phyloP scores from a whole-genome alignment of 2,113 vertebrate genomes.

The Cygnus buccinator region DNA sequence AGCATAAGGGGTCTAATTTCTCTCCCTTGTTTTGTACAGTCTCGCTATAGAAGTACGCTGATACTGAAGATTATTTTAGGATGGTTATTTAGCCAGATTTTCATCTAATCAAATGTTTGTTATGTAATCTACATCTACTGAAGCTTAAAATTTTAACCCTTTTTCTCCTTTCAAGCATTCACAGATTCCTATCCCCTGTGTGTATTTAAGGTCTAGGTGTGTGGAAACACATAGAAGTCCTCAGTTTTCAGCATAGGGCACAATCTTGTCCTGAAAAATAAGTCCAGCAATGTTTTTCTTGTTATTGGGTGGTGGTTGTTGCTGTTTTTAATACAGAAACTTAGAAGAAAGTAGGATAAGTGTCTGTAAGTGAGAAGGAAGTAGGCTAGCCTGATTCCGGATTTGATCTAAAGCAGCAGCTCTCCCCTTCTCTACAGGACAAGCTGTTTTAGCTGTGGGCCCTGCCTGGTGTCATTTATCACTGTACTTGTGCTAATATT shows the following conservation, averaged over 20 bases:
- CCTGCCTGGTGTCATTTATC: neutral
- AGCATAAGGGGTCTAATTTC: fast-evolving
- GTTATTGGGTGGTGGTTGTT: neutral
- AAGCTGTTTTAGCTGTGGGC: neutral
- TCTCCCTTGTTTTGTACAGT: neutral
- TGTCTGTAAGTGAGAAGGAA: neutral
- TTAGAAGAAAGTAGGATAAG: neutral
- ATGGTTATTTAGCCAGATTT: neutral
- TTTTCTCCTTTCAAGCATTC: neutral
- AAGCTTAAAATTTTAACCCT: neutral
- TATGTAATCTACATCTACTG: neutral
- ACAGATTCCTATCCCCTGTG: neutral
- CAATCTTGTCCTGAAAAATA: neutral
- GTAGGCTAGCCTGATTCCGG: neutral
- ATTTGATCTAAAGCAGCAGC: neutral
- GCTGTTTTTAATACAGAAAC: neutral
- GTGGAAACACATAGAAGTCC: neutral
- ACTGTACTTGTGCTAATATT: neutral
- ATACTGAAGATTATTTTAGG: too few species aligned
- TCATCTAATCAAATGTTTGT: neutral
- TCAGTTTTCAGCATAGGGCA: neutral
- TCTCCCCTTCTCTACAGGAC: neutral
- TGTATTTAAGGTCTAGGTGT: neutral
- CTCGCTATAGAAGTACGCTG: neutral
- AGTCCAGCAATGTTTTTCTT: neutral